Evolutionary conservation across 2,113 vertebrate species (phyloP).

Genomic region (Cavia porcellus): DNA sequence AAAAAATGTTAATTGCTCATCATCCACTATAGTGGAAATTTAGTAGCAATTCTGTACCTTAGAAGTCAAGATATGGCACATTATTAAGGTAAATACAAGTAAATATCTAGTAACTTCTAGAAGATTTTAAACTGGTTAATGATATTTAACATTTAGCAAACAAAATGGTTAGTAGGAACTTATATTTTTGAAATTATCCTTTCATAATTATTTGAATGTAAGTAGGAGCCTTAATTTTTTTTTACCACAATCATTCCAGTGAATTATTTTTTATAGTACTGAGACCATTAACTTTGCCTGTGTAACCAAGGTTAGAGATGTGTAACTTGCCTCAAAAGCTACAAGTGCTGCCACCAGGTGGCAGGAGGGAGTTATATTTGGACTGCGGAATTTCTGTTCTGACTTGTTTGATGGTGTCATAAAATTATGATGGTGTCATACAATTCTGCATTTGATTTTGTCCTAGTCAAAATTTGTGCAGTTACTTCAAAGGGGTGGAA

Average conservation of each 20-base stretch:
- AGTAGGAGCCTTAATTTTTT: not conserved
- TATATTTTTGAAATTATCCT: not conserved
- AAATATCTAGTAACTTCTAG: not conserved
- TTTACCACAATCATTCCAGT: not conserved
- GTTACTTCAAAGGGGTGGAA: not conserved
- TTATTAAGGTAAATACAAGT: not conserved
- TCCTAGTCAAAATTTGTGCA: not conserved
- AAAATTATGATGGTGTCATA: conserved; percentile 12
- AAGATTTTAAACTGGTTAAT: not conserved
- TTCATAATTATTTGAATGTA: conserved; percentile 3
- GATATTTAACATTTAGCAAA: not conserved
- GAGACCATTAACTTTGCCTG: not conserved
- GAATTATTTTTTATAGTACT: not conserved
- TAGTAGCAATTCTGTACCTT: not conserved
- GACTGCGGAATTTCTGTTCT: not conserved
- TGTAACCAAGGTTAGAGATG: not conserved
- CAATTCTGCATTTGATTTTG: not conserved
- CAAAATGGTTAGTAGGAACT: not conserved
- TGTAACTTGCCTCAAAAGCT: not conserved
- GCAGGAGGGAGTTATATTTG: conserved; percentile 46
- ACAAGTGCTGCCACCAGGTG: conserved; percentile 54
- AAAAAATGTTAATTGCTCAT: not conserved
- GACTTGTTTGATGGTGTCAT: not conserved
- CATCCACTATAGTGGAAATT: not conserved
- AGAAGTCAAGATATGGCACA: not conserved